phyloP scores from a whole-genome alignment of 1,140 invertebrate species.

The Drusus annulatus region DNA sequence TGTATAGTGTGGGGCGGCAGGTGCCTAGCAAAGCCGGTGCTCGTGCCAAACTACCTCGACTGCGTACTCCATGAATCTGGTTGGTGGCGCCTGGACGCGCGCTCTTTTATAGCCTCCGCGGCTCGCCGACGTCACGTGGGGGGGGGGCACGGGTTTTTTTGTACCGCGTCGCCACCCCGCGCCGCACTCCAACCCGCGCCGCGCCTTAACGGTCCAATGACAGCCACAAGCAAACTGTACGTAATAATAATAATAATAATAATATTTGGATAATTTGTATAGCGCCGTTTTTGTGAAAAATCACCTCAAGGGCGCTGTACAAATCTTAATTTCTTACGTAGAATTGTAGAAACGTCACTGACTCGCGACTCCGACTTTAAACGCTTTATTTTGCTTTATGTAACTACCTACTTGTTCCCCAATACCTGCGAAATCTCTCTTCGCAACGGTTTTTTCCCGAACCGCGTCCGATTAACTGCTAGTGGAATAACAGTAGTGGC shows the following conservation, averaged over 20 bases:
- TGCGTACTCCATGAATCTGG: constrained; percentile 74
- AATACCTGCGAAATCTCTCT: constrained; percentile 65
- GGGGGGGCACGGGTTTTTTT: constrained; percentile 43
- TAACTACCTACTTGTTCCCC: constrained; percentile 31
- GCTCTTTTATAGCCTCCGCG: constrained; percentile 69
- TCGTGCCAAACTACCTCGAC: constrained; percentile 74
- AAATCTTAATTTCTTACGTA: too few species aligned
- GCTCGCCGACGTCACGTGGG: constrained; percentile 65
- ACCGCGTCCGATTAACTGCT: constrained; percentile 21
- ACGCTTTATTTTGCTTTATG: constrained; percentile 51
- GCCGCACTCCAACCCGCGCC: constrained; percentile 13
- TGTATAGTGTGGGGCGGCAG: constrained; percentile 70
- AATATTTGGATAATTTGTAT: too few species aligned
- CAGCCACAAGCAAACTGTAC: constrained; percentile 22
- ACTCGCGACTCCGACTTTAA: constrained; percentile 5
- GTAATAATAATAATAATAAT: too few species aligned
- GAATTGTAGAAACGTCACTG: constrained; percentile 48
- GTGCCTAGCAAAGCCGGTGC: constrained; percentile 73
- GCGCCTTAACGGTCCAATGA: constrained; percentile 55
- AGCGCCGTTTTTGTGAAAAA: too few species aligned
- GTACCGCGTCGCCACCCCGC: constrained; percentile 30
- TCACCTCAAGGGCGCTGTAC: too few species aligned
- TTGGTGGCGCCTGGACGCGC: constrained; percentile 67
- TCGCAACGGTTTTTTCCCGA: constrained; percentile 62
- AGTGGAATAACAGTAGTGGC: constrained; percentile 57